Base-by-base conservation (phyloP, 2,797 vertebrate genomes). In the Acipenser transmontanus region DNA sequence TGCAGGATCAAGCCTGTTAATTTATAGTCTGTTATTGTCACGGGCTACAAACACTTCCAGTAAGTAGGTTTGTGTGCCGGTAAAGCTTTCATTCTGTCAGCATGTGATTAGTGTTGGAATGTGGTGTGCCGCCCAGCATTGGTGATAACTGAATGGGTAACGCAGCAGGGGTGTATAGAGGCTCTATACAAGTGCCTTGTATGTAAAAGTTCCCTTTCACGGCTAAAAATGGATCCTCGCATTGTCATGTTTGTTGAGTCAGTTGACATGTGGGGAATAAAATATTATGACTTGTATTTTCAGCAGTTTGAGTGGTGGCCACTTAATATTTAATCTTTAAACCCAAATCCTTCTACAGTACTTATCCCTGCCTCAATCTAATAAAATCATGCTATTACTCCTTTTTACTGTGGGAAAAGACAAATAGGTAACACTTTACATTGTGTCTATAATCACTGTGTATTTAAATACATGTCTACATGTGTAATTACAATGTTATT, bases 101-200 rank as follows among this genome's bases (percentile, higher is more conserved):
- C 73, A 74, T 80, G 76, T 77, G 81, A 82, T 81, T 80, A 75
- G 72, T 72, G 72, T 74, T 82, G 79, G 73, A 78, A 84, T 80
- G 80, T 73, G 0, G 0, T 73, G 73, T 66, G 68, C 70, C 80
- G 67, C 82, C 77, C 80, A 81, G 77, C 77, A 59, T 72, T 80
- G 81, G 78, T 77, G 76, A 76, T 79, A 72, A 77, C 50, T 70
- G 80, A 80, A 82, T 63, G 80, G 78, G 80, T 77, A 78, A 76
- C 77, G 75, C 74, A 79, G 80, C 66, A 79, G 77, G 77, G 81
- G 75, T 4, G 60, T 8, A 61, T 6, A 8, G 47, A 47, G 14
- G 6, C 67, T 68, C 61, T 67, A 68, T 70, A 70, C 51, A 20
- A 50, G 66, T 11, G 67, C 72, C 70, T 70, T 59, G 8, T 59